These are phyloP conservation scores for Cephalopachus bancanus DNA, from an alignment of 2,797 vertebrate species.

Conservation along the genomic window DNA sequence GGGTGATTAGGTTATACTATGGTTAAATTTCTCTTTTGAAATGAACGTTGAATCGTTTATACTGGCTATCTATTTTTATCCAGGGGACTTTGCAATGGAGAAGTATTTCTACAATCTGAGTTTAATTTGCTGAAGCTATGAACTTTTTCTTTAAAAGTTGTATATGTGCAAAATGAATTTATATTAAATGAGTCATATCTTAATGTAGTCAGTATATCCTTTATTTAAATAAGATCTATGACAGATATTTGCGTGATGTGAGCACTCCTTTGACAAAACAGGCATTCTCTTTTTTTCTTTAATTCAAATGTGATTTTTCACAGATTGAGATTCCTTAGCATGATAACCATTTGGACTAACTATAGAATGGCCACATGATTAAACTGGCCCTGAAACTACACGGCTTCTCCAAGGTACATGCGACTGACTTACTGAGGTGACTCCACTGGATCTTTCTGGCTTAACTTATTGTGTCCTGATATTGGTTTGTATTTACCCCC, in stretches of 20 bases:
- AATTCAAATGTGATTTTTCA: conserved; percentile 9
- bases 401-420: background rate
- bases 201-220: background rate
- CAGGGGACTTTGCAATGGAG: background rate
- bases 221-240: background rate
- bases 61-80: conserved; percentile 19
- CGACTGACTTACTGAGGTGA: background rate
- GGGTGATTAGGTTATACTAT: background rate
- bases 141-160: background rate
- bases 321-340: conserved; percentile 11
- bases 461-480: background rate
- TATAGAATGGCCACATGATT: background rate
- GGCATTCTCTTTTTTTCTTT: background rate
- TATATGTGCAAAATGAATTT: background rate
- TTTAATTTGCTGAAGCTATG: background rate
- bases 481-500: background rate
- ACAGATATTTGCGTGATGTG: background rate
- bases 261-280: conserved; percentile 19
- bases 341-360: background rate
- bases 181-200: background rate
- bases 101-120: background rate
- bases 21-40: conserved; percentile 46
- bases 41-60: conserved; percentile 36
- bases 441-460: background rate
- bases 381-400: background rate